Base-by-base conservation (phyloP, 2,113 vertebrate species). In the Anhinga anhinga region DNA sequence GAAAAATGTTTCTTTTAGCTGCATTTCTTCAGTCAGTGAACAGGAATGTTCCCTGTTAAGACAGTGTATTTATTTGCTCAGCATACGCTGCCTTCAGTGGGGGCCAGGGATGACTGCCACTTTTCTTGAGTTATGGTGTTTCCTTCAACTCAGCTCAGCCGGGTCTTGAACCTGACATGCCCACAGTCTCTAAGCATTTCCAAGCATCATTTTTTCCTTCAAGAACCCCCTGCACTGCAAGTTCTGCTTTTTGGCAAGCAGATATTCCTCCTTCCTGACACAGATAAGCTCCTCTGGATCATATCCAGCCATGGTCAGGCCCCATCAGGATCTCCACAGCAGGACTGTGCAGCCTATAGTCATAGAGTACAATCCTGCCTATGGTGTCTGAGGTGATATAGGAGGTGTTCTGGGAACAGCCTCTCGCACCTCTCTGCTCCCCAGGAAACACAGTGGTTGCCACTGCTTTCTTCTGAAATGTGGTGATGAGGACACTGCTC, bases 21-120 rank as follows among this genome's bases (percentile, higher is more conserved):
- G 22, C 7, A 26, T 63, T 83, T 93, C 61, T 77, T 77, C 58
- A 42, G 21, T 47, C 47, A 80, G 13, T 4, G 8, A 55, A 32
- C 15, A 59, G 53, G 49, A 92, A 56, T 78, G 27, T 58, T 91
- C 89, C 29, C 59, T 69, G 0, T 63, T 63, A 58, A 67, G 53
- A n/a, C 32, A 70, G 11, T 25, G 8, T 53, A 23, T 80, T 67
- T 81, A 65, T 22, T 55, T 81, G 36, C 20, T 88, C 20, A 74
- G 26, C 7, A 40, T 52, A 65, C 0, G 0, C 18, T 72, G 44
- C 10, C 62, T 77, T 83, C 63, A 55, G 8, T 13, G 0, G 0
- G 27, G 22, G 19, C 29, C 45, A 55, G 30, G 50, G 70, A 26
- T 74, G 10, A n/a, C 16, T 67, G 52, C 42, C 62, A 34, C 38